Base-by-base conservation (phyloP, 2,113 vertebrate genomes). In the Stictonetta naevosa region DNA sequence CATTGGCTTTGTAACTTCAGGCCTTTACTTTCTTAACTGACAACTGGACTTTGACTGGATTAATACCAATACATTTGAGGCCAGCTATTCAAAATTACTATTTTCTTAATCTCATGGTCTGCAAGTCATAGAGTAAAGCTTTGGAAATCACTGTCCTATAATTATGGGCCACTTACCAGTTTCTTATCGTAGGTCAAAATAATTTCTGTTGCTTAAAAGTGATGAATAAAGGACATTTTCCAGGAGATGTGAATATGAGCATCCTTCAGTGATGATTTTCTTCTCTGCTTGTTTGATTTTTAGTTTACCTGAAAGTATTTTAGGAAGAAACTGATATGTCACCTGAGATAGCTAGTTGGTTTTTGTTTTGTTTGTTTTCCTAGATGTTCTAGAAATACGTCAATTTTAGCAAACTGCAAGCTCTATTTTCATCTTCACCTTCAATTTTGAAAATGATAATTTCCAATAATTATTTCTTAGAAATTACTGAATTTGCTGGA, bases 61-160 rank as follows among this genome's bases (percentile, higher is more conserved):
- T 4, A 52, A 22, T 55, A 38, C 25, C 25, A 20, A 8, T 34
- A 31, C 48, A 11, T 83, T 83, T 0, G 0, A 81, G 38, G 10
- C 50, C 22, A 77, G 29, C 19, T 66, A 50, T 74, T 83, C 36
- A 67, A 66, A 74, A 71, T 64, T 40, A 21, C 26, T 48, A 17
- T 92, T 29, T 56, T 71, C 21, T 62, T 64, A 56, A 68, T 66
- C 76, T 74, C 21, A 33, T 21, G 21, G 28, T 75, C 60, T 62
- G 33, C 26, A 53, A 60, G 48, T 67, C 40, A 46, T 22, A 9
- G 11, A 66, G 55, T 46, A 78, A 71, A 56, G 6, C 62, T 87
- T 81, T 74, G 64, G 25, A 33, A 92, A 18, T 46, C 16, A 12
- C 28, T 68, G 18, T 55, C 19, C 33, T 56, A 5, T 29, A 85